Evolutionary conservation across 2,797 vertebrate genomes (phyloP), one percentile per base, ranked within the genome.

Genomic region (Sphaeramia orbicularis): DNA sequence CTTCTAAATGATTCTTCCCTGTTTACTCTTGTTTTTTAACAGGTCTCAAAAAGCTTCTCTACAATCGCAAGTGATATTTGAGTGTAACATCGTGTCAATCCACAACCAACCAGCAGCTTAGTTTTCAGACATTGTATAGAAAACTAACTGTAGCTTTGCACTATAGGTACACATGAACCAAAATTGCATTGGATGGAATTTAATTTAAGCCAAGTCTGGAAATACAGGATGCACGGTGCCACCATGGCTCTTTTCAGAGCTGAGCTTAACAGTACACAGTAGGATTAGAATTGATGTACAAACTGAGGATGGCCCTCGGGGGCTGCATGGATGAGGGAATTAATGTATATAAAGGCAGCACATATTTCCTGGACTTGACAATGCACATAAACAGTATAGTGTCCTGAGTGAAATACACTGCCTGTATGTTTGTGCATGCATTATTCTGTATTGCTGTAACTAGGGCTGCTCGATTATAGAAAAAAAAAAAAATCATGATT

Each of bases 301-400:
- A 65, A 72, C 16, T 60, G 63, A 57, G 19, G 37, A 45, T 19
- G 10, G 7, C 48, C 32, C 1, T 4, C n/a, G 21, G 4, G 52
- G 27, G 41, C 56, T 41, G 41, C 21, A 63, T 36, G 42, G 13
- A 44, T 64, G 16, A 65, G 15, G 19, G 19, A 53, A 43, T 72
- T 59, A 44, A 73, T 66, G 49, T 62, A 7, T 30, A 6, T 57
- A 53, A 24, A 45, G 61, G 41, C 11, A 36, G 32, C 42, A 38
- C 0, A 0, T 9, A 45, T 15, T 65, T 54, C 40, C 48, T 57
- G 1, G 38, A 4, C 51, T 54, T 67, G 50, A 54, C 58, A 61
- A 15, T 64, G 12, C 15, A 41, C 7, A 45, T 36, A n/a, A n/a
- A 21, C 4, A 48, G 18, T 40, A 38, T 14, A 44, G 8, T 35